Conservation (phyloP, 2,113 vertebrate species). For the Zosterops lateralis region DNA sequence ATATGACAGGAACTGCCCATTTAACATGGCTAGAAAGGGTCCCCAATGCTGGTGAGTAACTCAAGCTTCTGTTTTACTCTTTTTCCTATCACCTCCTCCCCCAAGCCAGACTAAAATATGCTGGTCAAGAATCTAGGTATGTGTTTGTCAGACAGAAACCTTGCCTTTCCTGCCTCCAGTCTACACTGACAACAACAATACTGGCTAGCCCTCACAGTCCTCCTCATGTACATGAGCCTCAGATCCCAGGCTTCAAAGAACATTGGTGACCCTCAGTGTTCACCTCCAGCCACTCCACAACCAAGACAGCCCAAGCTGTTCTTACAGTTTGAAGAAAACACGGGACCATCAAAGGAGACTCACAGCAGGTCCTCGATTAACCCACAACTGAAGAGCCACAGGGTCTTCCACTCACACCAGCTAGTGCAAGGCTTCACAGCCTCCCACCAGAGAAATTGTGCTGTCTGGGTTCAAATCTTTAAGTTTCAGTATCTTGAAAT, state of each 20-base stretch:
- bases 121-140: neutral
- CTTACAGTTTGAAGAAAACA: neutral
- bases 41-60: neutral
- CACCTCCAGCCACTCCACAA: rapidly evolving
- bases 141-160: neutral
- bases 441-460: neutral
- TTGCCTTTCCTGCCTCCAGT: neutral
- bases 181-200: neutral
- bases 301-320: neutral
- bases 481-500: neutral
- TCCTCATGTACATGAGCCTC: rapidly evolving
- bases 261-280: rapidly evolving
- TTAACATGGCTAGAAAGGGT: neutral
- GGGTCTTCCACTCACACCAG: neutral
- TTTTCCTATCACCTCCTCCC: neutral
- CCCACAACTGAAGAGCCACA: neutral
- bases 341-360: neutral
- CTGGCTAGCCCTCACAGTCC: neutral
- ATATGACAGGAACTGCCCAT: neutral
- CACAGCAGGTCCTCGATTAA: rapidly evolving
- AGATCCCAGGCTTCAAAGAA: rapidly evolving
- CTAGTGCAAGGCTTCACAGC: neutral
- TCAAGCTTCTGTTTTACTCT: neutral
- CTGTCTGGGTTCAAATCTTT: neutral
- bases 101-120: neutral